Percentiles rank a stretch among this genome's conserved stretches.
These are phyloP conservation scores for Drosophila saltans DNA, from an alignment of 1,140 invertebrate species.

Conservation along the genomic window DNA sequence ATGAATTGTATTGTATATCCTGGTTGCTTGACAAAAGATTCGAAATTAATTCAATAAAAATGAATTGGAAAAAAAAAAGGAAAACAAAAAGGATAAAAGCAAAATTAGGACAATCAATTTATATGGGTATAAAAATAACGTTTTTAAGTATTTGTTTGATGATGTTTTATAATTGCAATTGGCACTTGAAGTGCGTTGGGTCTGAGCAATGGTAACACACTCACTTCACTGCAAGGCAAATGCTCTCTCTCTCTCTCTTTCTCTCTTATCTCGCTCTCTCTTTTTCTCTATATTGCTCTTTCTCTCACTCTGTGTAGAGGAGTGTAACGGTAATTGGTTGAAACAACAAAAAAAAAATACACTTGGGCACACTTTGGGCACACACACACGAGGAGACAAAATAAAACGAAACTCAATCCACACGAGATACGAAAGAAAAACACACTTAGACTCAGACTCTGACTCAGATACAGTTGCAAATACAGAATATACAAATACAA, in stretches of 20 bases:
- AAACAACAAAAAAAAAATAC: constrained; percentile 49
- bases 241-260: constrained; percentile 12
- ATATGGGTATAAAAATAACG: not conserved
- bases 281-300: constrained; percentile 26
- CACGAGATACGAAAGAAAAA: constrained; percentile 3
- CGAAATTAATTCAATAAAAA: not conserved
- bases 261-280: constrained; percentile 5
- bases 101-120: not conserved
- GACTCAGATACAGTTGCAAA: constrained; percentile 6
- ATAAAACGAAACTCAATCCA: constrained; percentile 12
- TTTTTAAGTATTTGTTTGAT: not conserved
- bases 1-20: not conserved
- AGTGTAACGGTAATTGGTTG: constrained; percentile 63
- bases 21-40: constrained; percentile 4
- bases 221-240: constrained; percentile 66
- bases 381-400: not conserved
- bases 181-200: not conserved
- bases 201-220: constrained; percentile 44
- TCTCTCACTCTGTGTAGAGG: constrained; percentile 21
- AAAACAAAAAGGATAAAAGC: constrained; percentile 9
- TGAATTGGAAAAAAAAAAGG: constrained; percentile 4
- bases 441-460: constrained; percentile 4
- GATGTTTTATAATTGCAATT: not conserved
- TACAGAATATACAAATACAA: not conserved
- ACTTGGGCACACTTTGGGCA: constrained; percentile 56